Evolutionary conservation across 2,888 invertebrate species (phyloP).

Genomic region (Glyphotaelius pellucidus): DNA sequence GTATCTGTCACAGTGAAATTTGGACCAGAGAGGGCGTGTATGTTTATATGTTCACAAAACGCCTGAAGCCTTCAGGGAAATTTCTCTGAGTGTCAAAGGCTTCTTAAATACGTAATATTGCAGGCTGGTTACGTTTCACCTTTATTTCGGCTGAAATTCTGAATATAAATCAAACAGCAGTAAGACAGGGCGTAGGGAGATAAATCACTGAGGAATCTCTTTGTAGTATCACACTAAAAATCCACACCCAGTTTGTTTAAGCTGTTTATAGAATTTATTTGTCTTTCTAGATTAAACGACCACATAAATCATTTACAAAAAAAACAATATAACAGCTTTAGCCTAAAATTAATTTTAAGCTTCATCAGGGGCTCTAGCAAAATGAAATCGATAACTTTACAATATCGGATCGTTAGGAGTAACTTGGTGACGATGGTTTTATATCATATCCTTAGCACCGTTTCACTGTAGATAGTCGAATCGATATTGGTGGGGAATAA

Average conservation of each 20-base stretch:
- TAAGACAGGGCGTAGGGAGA: background rate
- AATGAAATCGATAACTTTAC: too few species aligned
- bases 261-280: background rate
- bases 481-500: too few species aligned
- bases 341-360: background rate
- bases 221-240: background rate
- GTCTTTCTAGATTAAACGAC: background rate
- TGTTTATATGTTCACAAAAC: conserved; percentile 38
- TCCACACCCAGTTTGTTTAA: background rate
- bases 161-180: conserved; percentile 37
- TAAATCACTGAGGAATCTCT: background rate
- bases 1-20: conserved; percentile 26
- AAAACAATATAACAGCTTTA: background rate
- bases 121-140: background rate
- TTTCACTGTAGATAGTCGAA: too few species aligned
- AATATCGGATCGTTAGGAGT: too few species aligned
- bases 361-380: too few species aligned
- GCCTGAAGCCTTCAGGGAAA: background rate
- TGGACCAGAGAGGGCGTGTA: background rate
- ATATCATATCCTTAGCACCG: too few species aligned
- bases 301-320: background rate
- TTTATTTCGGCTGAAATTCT: background rate
- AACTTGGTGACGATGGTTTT: too few species aligned
- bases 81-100: conserved; percentile 33
- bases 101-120: conserved; percentile 22